phyloP scores from a whole-genome alignment of 2,113 vertebrate species.

The Columbina picui region DNA sequence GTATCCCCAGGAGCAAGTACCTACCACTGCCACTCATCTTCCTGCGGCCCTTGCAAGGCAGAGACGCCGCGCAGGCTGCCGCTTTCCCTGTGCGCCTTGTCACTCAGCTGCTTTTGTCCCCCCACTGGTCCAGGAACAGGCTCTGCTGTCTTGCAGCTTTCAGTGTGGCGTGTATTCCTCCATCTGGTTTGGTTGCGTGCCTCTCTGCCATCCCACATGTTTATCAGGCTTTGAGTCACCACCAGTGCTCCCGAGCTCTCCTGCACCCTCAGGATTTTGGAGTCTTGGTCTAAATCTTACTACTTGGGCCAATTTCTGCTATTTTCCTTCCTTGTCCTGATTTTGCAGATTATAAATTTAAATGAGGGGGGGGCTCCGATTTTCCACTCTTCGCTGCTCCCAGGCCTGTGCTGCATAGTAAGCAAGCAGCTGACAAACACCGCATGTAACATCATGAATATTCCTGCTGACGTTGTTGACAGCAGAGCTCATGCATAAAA shows the following conservation, averaged over 20 bases:
- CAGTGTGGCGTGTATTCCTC: neutral
- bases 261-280: neutral
- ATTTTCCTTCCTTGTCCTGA: neutral
- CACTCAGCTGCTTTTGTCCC: neutral
- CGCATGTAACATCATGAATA: slow-evolving; percentile 26
- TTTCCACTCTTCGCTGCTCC: slow-evolving; percentile 11
- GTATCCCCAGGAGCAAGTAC: neutral
- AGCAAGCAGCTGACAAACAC: slow-evolving; percentile 41
- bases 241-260: neutral
- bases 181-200: neutral
- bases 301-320: neutral
- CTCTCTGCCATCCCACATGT: neutral
- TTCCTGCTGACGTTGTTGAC: slow-evolving; percentile 52
- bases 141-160: neutral
- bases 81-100: neutral
- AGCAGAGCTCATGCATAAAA: slow-evolving; percentile 63
- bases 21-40: accelerated
- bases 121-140: neutral
- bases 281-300: neutral
- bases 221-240: neutral
- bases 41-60: neutral
- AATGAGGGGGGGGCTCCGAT: slow-evolving; percentile 40
- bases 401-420: slow-evolving; percentile 28
- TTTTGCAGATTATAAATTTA: slow-evolving; percentile 51
- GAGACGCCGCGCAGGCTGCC: accelerated